Base-by-base conservation (phyloP, 2,888 invertebrate species). In the Atethmia centrago region DNA sequence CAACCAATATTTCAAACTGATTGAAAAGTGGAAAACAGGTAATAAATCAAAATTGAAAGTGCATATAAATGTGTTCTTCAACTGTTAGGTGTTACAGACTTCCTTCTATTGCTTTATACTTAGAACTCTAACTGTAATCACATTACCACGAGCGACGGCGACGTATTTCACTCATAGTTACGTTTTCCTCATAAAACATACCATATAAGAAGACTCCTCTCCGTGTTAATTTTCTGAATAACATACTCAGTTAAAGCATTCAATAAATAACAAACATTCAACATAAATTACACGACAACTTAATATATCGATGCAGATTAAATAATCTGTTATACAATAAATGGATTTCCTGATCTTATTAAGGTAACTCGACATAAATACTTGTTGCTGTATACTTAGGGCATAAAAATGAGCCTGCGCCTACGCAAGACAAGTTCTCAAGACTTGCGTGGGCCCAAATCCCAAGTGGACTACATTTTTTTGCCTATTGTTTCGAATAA, bases 281-380 rank as follows among this genome's bases (percentile, higher is more conserved):
- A 55, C 72, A 69, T 71, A 55, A 72, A 66, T 70, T 62, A 71
- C 51, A 25, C 40, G 31, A 55, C 49, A 47, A 67, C 56, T 58
- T 69, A 71, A 71, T 68, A 53, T 61, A 71, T 70, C 31, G 45
- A 70, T 59, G 47, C 45, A 73, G 49, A 84, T 73, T 71, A 83
- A 79, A 76, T 72, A 0, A 77, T 83, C 67, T 76, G 63, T 77
- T 63, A 74, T 49, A 58, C 74, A 76, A 78, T 76, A 75, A 77
- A 83, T 81, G 65, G 71, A 79, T 80, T 87, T 85, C 86, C 84
- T 83, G 78, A 63, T 87, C 73, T 82, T 63, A 45, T 79, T 83
- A 84, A 65, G 84, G 87, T 77, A 83, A 82, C 83, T 80, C 79
- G 85, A 74, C 71, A 74, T 83, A 70, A 78, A 76, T 66, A 75